Evolutionary conservation across 2,113 vertebrate genomes (phyloP), one percentile per base, ranked within the genome.

Genomic region (Megaleporinus macrocephalus): DNA sequence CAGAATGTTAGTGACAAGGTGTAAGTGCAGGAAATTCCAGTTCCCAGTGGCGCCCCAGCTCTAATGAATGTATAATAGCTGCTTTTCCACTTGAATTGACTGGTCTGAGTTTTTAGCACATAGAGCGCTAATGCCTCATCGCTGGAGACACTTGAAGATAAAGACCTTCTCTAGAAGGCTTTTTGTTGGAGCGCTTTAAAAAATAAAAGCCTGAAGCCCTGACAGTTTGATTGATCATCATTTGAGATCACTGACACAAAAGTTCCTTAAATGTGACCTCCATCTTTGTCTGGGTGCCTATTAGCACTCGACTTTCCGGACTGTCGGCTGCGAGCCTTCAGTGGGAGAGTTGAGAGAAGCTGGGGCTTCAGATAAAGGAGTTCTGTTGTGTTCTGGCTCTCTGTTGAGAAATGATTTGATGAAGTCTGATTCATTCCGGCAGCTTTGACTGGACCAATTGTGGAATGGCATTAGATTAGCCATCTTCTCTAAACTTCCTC

Each of bases 31-130:
- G 63, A 82, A 76, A 69, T 84, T 75, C 27, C 47, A 57, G 70
- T 71, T 83, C 69, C 82, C 62, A 16, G 27, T 26, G 69, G 73
- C 20, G 1, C 51, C 69, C 70, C 30, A 49, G 59, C 55, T 51
- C 12, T 86, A 81, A 82, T 82, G 75, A 86, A 79, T 70, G 57
- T 49, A 78, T 85, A 82, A 85, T 82, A 68, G 53, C 72, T 79
- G 26, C 36, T 65, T 86, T 86, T 80, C 61, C 81, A 80, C 27
- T 80, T 68, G 44, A 59, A 59, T 16, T 61, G 61, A 80, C 73
- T 57, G 30, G 49, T 61, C 71, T 77, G 69, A 76, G 62, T 47
- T 65, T 61, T 78, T 27, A 65, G 71, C 29, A 73, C 57, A 80
- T 72, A 63, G 73, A 29, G 22, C 3, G 29, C 33, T 79, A 72